phyloP scores from a whole-genome alignment of 2,888 invertebrate species.

The Trachelus tabidus region DNA sequence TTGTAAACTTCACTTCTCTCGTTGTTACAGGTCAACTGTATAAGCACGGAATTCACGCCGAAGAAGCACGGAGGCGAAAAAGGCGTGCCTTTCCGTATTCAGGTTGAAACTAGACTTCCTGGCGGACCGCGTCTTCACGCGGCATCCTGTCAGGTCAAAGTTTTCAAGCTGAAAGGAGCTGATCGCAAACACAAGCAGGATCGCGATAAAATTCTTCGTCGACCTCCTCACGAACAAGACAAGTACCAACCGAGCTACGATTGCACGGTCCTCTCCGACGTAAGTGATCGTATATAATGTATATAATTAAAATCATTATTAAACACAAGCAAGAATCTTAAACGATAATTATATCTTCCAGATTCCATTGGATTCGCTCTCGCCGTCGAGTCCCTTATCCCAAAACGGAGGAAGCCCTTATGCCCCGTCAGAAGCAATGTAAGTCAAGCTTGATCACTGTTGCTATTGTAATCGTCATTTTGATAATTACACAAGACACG shows the following conservation, averaged over 20 bases:
- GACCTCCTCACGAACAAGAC: conserved; percentile 85
- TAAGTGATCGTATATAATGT: conserved; percentile 65
- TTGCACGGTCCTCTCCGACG: conserved; percentile 92
- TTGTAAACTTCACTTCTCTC: not conserved
- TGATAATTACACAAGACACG: not conserved
- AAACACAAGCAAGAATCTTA: not conserved
- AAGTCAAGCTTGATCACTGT: conserved; percentile 31
- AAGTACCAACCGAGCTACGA: conserved; percentile 97
- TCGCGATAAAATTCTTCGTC: conserved; percentile 90
- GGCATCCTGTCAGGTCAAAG: conserved; percentile 97
- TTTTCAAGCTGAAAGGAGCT: conserved; percentile 93
- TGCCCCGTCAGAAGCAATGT: conserved; percentile 54
- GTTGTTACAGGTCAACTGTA: conserved; percentile 84
- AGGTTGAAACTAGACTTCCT: conserved; percentile 88
- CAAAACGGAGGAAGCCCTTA: conserved; percentile 54
- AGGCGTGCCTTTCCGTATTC: conserved; percentile 95
- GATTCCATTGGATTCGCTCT: conserved; percentile 58
- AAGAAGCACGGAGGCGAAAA: conserved; percentile 99
- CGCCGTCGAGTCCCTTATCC: conserved; percentile 39
- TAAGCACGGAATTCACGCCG: conserved; percentile 97
- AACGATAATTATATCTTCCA: conserved; percentile 16
- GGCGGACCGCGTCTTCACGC: conserved; percentile 82
- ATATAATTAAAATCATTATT: conserved; percentile 1
- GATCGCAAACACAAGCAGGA: conserved; percentile 98
- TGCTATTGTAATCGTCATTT: not conserved